These are phyloP conservation scores for Cyanoramphus novaezelandiae DNA, from an alignment of 2,113 vertebrate species.

Conservation along the genomic window DNA sequence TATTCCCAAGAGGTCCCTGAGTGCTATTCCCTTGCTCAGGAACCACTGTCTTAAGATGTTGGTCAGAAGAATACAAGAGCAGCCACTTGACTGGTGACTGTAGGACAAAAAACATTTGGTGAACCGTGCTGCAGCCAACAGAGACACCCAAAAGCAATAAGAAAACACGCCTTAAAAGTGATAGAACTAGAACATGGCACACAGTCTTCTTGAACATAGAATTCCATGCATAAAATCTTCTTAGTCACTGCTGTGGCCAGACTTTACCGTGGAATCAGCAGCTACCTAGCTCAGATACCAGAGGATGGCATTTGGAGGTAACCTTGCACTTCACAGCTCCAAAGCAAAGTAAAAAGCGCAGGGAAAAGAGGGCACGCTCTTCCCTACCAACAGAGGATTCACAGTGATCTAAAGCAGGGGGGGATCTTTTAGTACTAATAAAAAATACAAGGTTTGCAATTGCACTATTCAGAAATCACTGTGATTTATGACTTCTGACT, in stretches of 20 bases:
- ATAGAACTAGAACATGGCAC: background rate
- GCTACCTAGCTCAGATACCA: background rate
- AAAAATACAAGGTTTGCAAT: background rate
- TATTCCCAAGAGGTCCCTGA: background rate
- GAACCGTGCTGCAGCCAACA: background rate
- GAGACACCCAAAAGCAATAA: background rate
- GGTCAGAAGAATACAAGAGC: background rate
- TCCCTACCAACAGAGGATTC: background rate
- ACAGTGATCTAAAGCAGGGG: background rate
- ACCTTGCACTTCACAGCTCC: background rate
- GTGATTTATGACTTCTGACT: conserved; percentile 17
- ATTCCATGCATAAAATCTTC: background rate
- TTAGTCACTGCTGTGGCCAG: background rate
- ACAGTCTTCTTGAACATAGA: background rate
- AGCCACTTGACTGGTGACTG: background rate
- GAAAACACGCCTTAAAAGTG: background rate
- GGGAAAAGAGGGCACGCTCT: background rate
- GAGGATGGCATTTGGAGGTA: background rate
- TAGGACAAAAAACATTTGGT: background rate
- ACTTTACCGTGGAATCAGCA: background rate
- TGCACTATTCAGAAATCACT: background rate
- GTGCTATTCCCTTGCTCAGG: background rate
- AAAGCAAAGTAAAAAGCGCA: background rate
- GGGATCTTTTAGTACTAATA: background rate
- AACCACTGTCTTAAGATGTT: background rate